Evolutionary conservation across 2,888 invertebrate species (phyloP), one percentile per base, ranked within the genome.

Genomic region (Athripsodes cinereus): DNA sequence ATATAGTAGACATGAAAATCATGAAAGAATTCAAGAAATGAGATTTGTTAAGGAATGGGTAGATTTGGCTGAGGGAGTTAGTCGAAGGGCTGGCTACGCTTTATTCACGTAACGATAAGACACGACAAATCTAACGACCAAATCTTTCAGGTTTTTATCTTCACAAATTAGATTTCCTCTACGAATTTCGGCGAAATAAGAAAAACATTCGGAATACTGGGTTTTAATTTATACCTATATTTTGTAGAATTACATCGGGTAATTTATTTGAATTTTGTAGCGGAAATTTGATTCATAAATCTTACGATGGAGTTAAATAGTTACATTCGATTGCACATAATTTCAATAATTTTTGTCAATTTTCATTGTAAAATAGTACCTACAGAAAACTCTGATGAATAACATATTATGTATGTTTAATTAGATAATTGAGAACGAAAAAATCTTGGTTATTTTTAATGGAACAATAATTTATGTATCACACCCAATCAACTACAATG

Each of bases 131-230:
- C 40, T 40, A 40, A 40, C 40, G 40, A 40, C 40, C 8, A 40
- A 40, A 40, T 40, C 40, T 40, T 40, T 40, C 40, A 16, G 40
- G 40, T 40, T 40, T 40, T 40, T 40, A 40, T 40, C 40, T 40
- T 40, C 40, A 2, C 40, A 40, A 40, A 40, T 40, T 40, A 40
- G 40, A 40, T 40, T 40, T 40, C 40, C 40, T 40, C 40, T 3
- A 13, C 16, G 13, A 40, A 40, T 40, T 40, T 40, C 2, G 40
- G 10, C 2, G 13, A 40, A 40, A 40, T 40, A 40, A 40, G 40
- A 13, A 40, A 26, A 40, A 40, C 40, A 26, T 26, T n/a, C 40
- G 40, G 13, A 16, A 16, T 40, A 2, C 13, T 40, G 13, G n/a
- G n/a, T 40, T n/a, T 40, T 40, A 40, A 40, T 40, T 40, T 40